Percentiles rank a stretch among this genome's conserved stretches.
Conservation (phyloP, 2,888 invertebrate genomes). For the Metellina segmentata region DNA sequence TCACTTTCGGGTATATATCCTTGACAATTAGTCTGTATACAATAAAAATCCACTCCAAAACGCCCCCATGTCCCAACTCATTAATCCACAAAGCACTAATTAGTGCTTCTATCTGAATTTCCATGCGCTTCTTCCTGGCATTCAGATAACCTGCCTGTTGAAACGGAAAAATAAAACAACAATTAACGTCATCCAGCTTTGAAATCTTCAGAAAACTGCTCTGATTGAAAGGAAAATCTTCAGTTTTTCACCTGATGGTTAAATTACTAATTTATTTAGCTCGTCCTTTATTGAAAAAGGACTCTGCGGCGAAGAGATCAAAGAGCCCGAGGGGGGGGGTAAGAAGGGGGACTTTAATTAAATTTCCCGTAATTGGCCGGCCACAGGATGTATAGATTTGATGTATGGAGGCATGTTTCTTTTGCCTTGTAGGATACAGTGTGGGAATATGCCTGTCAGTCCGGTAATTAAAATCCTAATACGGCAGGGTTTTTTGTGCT, state of each 20-base stretch:
- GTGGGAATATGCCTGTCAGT: not conserved
- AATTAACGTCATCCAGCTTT: not conserved
- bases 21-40: not conserved
- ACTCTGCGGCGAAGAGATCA: not conserved
- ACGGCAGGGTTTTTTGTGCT: not conserved
- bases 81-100: not conserved
- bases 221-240: not conserved
- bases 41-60: not conserved
- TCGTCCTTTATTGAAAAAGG: not conserved
- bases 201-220: not conserved
- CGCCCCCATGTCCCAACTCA: not conserved
- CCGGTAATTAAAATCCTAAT: not conserved
- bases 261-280: slow-evolving; percentile 18
- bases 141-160: not conserved
- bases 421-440: not conserved
- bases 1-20: not conserved
- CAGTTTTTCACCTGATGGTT: slow-evolving; percentile 1
- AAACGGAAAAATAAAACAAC: not conserved
- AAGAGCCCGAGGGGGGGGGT: not conserved
- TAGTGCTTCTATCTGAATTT: not conserved
- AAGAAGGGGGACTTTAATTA: not conserved
- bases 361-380: slow-evolving; percentile 5
- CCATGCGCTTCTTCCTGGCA: not conserved
- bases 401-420: not conserved
- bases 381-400: not conserved